These are phyloP conservation scores for Nesometra sesokonis DNA, from an alignment of 35 echinoderm and acorn worm species.

Conservation along the genomic window DNA sequence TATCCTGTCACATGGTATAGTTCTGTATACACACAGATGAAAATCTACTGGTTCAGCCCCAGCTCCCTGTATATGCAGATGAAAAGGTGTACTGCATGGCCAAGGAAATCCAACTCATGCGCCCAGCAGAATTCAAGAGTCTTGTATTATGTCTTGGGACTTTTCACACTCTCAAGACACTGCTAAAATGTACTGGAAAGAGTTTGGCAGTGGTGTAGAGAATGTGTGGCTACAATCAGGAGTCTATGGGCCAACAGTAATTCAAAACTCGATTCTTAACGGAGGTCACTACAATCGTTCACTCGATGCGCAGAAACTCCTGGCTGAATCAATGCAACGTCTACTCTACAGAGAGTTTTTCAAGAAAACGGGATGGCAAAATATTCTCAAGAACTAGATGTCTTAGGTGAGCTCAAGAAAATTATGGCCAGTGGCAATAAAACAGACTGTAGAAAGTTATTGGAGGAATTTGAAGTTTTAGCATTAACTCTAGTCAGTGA, in stretches of 20 bases:
- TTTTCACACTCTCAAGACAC: conserved; percentile 5
- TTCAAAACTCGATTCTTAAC: conserved; percentile 3
- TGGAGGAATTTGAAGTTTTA: too few species aligned
- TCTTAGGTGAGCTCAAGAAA: not conserved
- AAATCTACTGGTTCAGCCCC: not conserved
- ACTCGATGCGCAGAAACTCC: not conserved
- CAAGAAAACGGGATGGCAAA: not conserved
- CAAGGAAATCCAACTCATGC: not conserved
- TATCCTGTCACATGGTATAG: conserved; percentile 14
- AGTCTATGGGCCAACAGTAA: not conserved
- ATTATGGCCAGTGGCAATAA: not conserved
- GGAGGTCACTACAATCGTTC: conserved; percentile 9
- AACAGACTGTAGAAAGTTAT: too few species aligned
- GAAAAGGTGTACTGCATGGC: not conserved
- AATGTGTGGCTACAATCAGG: conserved; percentile 4
- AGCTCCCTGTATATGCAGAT: not conserved
- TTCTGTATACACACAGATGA: not conserved
- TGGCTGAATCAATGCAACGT: conserved; percentile 1
- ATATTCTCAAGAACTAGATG: conserved; percentile 1
- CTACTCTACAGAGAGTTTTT: not conserved
- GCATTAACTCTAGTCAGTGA: not conserved
- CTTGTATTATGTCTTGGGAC: conserved; percentile 1
- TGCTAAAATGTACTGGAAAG: conserved; percentile 5
- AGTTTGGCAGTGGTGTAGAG: conserved; percentile 4
- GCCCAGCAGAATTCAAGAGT: conserved; percentile 3